These are phyloP conservation scores for Hyperoplus immaculatus DNA, from an alignment of 2,797 vertebrate species.

Conservation along the genomic window DNA sequence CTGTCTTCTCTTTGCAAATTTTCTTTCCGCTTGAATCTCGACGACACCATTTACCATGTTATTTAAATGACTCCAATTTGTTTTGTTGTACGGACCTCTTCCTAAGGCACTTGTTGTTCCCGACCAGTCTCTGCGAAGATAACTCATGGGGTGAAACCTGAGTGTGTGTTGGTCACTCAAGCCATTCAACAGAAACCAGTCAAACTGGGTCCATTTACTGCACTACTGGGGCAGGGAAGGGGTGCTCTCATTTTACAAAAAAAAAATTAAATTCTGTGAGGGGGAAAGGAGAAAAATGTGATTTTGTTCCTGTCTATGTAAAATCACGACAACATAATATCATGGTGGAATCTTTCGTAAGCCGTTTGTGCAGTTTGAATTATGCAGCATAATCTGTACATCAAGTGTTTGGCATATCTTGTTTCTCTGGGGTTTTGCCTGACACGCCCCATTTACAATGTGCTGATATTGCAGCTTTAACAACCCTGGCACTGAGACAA, in stretches of 20 bases:
- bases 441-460: slow-evolving; percentile 61
- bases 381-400: slow-evolving; percentile 26
- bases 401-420: slow-evolving; percentile 46
- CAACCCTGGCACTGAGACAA: background rate
- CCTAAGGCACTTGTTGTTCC: slow-evolving; percentile 9
- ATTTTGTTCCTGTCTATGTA: background rate
- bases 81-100: background rate
- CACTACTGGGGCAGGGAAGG: slow-evolving; percentile 16
- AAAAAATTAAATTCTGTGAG: slow-evolving; percentile 28
- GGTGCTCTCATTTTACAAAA: slow-evolving; percentile 58
- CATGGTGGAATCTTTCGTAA: background rate
- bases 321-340: background rate
- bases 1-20: background rate
- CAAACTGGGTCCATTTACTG: slow-evolving; percentile 64
- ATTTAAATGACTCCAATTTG: background rate
- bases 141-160: slow-evolving; percentile 68
- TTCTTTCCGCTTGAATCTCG: background rate
- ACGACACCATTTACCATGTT: background rate
- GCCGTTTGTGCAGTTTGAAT: background rate
- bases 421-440: slow-evolving; percentile 40
- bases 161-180: slow-evolving; percentile 52
- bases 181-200: slow-evolving; percentile 74
- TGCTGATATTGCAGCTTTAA: slow-evolving; percentile 45
- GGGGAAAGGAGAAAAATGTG: background rate
- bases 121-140: slow-evolving; percentile 26